Base-by-base conservation (phyloP, 37 sponge, comb jelly and placozoan species). In the Petrosia ficiformis region DNA sequence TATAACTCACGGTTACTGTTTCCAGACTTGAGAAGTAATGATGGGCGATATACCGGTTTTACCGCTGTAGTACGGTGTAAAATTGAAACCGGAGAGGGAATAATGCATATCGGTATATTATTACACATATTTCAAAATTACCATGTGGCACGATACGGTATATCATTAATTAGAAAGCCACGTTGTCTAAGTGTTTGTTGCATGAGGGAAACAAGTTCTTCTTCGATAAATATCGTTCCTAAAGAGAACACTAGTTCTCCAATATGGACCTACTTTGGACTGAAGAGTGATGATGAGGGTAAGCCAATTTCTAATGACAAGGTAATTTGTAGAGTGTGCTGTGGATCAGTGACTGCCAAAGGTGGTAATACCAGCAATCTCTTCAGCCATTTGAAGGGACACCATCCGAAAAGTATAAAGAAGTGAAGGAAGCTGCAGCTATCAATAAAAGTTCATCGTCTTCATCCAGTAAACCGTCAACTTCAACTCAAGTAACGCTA, bases 321-420 rank as follows among this genome's bases (percentile, higher is more conserved):
- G 11, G 28, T 22, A n/a, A 61, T 61, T 29, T 61, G 63, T 6
- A 11, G 26, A 26, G 5, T 61, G 14, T 61, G 63, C 28, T 26
- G 6, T n/a, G 5, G 28, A n/a, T 6, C 25, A 59, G 73, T 80
- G 33, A 3, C 72, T 4, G 72, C 72, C 2, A 58, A 59, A 25
- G 42, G 64, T 16, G 81, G 81, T 14, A 80, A 63, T 37, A 80
- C 81, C 32, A 71, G 65, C 33, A 80, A 72, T 60, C 66, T 80
- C 19, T 6, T 72, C 21, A 6, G 68, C 24, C 80, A 79, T 42
- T 54, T 22, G 5, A 61, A n/a, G 28, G 5, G 6, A 24, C 19
- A 61, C 22, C 63, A 61, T 61, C 63, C 28, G 5, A 26, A 11
- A 22, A 61, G 26, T 29, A 61, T 61, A 29, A 24, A 26, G 63